A percentile compares a stretch with the other conserved stretches of the same genome.
These are phyloP conservation scores for Podiceps cristatus DNA, from an alignment of 2,113 vertebrate species.

Conservation along the genomic window DNA sequence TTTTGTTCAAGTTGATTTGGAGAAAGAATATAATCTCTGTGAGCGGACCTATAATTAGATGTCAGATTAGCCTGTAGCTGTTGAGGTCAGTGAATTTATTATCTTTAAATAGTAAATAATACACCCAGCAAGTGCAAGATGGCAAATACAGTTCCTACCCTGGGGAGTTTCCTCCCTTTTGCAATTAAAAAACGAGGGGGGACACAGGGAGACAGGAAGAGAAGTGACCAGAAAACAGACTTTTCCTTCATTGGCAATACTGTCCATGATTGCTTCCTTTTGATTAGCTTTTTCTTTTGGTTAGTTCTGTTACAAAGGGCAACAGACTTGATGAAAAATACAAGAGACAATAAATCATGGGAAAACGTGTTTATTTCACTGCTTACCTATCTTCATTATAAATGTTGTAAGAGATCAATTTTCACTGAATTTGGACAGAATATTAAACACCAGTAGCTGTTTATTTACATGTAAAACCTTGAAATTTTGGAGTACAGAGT, in stretches of 20 bases:
- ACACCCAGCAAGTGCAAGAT: neutral
- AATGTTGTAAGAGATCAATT: neutral
- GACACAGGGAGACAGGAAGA: neutral
- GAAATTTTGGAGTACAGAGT: neutral
- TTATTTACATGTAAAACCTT: neutral
- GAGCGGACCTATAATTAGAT: constrained; percentile 14
- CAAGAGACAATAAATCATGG: neutral
- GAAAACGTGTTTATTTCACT: constrained; percentile 45
- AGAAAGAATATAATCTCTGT: neutral
- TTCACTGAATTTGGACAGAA: neutral
- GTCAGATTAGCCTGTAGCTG: constrained; percentile 5
- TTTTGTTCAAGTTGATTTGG: neutral
- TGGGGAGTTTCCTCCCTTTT: neutral
- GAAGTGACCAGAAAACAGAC: neutral
- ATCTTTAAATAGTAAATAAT: constrained; percentile 41
- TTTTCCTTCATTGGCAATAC: neutral
- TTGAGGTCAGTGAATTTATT: constrained; percentile 17
- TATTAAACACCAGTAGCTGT: neutral
- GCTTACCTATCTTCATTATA: neutral
- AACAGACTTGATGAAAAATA: neutral
- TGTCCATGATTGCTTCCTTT: neutral
- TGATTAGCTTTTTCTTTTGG: neutral
- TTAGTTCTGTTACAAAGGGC: neutral
- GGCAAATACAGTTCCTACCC: neutral
- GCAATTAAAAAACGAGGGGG: neutral